These are phyloP conservation scores for Rhynchopsitta pachyrhyncha DNA, from an alignment of 2,113 vertebrate species.

Conservation along the genomic window DNA sequence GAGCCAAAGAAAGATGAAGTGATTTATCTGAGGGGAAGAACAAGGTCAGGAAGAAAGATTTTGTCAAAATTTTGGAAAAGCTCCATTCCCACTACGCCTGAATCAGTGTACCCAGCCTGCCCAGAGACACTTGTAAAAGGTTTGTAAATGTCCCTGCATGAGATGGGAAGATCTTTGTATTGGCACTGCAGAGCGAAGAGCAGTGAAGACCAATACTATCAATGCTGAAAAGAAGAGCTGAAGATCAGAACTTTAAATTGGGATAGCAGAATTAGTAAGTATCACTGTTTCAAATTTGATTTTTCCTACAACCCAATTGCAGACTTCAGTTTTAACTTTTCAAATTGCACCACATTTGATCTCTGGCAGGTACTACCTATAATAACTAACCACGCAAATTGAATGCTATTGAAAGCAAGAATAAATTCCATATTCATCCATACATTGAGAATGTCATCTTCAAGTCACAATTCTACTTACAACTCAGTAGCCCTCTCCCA, in stretches of 20 bases:
- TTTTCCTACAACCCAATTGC: neutral
- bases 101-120: neutral
- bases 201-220: neutral
- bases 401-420: neutral
- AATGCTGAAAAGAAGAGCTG: neutral
- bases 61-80: conserved; percentile 5
- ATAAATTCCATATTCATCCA: neutral
- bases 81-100: neutral
- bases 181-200: neutral
- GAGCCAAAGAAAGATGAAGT: neutral
- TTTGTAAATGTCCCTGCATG: neutral
- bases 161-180: neutral
- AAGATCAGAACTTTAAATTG: neutral
- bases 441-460: neutral
- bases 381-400: neutral
- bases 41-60: neutral
- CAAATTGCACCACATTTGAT: neutral
- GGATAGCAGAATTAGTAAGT: neutral
- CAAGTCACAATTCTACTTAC: neutral
- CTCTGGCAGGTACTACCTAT: neutral
- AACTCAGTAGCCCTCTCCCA: neutral
- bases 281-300: neutral
- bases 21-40: neutral
- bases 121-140: neutral
- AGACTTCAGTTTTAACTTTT: neutral